Percentiles rank a stretch among this genome's conserved stretches.
Evolutionary conservation across 2,888 invertebrate species (phyloP).

Genomic region (Buathra laborator): DNA sequence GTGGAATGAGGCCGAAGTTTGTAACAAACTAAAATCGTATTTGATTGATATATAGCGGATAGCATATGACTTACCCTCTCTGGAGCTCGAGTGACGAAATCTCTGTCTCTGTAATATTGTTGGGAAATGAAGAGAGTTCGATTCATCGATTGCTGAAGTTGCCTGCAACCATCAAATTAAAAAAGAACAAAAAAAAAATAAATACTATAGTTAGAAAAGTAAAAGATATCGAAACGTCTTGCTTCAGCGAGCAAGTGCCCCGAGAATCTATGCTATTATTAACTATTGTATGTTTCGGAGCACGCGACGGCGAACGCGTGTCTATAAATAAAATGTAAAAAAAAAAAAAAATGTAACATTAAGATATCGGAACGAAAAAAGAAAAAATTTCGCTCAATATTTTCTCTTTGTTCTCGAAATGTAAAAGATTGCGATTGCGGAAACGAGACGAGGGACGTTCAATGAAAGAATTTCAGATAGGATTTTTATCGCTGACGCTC

Average conservation of each 20-base stretch:
- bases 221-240: slow-evolving; percentile 41
- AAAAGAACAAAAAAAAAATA: not conserved
- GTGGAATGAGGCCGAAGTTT: not conserved
- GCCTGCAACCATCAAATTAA: slow-evolving; percentile 41
- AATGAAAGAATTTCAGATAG: not conserved
- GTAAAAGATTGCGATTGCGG: not conserved
- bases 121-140: slow-evolving; percentile 9
- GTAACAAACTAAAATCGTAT: slow-evolving; percentile 16
- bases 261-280: slow-evolving; percentile 36
- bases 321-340: slow-evolving; percentile 47
- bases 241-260: slow-evolving; percentile 33
- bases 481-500: slow-evolving; percentile 3
- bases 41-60: slow-evolving; percentile 22
- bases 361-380: slow-evolving; percentile 21
- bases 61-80: slow-evolving; percentile 8
- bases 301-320: not conserved
- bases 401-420: not conserved
- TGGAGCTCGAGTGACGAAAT: slow-evolving; percentile 26
- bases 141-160: slow-evolving; percentile 41
- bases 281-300: slow-evolving; percentile 36
- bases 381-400: not conserved
- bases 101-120: slow-evolving; percentile 44
- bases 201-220: slow-evolving; percentile 39
- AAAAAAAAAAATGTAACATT: slow-evolving; percentile 26
- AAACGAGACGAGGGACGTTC: not conserved